Conservation (phyloP, 2,888 invertebrate genomes). For the Polymixis flavicincta region DNA sequence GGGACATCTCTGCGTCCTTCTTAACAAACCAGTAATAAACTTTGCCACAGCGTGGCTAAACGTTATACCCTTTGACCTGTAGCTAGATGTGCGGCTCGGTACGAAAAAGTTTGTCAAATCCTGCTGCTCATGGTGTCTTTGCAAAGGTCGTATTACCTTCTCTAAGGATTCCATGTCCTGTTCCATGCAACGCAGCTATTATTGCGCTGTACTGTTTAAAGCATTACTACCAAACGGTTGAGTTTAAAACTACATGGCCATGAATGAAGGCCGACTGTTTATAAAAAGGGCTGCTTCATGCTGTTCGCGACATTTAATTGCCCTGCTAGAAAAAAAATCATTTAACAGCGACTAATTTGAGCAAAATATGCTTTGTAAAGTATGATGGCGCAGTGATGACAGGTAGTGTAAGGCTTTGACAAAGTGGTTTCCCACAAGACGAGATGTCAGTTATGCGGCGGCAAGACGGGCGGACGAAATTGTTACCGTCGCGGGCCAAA, state of each 20-base stretch:
- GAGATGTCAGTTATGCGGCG: too few relatives aligned
- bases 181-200: conserved; percentile 10
- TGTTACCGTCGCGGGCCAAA: too few relatives aligned
- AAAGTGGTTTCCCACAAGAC: too few relatives aligned
- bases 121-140: conserved; percentile 30
- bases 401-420: too few relatives aligned
- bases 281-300: not conserved
- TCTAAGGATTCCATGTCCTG: conserved; percentile 10
- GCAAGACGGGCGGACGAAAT: too few relatives aligned
- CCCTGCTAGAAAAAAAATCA: not conserved
- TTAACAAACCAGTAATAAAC: not conserved
- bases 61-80: conserved; percentile 8
- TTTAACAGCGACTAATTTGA: not conserved
- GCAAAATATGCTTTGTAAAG: not conserved
- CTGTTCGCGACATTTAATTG: not conserved
- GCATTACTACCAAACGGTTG: not conserved
- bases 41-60: conserved; percentile 5
- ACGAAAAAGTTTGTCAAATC: conserved; percentile 22
- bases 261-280: not conserved
- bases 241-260: not conserved
- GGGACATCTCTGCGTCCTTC: not conserved
- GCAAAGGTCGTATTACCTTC: conserved; percentile 11
- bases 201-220: conserved; percentile 15
- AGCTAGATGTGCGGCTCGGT: not conserved
- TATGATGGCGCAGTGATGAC: too few relatives aligned